Evolutionary conservation across 2,797 vertebrate genomes (phyloP).

Genomic region (Aphelocoma californica): DNA sequence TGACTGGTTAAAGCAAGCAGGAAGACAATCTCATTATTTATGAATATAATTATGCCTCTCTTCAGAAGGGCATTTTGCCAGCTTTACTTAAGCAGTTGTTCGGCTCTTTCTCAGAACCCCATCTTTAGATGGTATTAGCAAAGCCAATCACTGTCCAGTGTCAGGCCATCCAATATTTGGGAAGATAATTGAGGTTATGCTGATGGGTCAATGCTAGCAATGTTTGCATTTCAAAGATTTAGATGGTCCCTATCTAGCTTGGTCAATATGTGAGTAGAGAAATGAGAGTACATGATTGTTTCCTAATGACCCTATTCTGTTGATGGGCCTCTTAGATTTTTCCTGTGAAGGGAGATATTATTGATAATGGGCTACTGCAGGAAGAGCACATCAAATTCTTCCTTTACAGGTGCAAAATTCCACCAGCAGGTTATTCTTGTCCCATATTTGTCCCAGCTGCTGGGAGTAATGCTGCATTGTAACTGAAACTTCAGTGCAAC

Average conservation of each 20-base stretch:
- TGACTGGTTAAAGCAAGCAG: background rate
- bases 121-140: constrained; percentile 9
- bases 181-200: constrained; percentile 37
- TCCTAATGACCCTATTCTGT: background rate
- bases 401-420: background rate
- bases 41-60: background rate
- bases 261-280: background rate
- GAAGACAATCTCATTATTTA: constrained; percentile 28
- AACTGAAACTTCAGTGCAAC: background rate
- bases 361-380: background rate
- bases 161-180: background rate
- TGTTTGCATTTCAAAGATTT: constrained; percentile 13
- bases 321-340: background rate
- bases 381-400: background rate
- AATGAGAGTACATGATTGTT: background rate
- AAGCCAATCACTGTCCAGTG: background rate
- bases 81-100: constrained; percentile 11
- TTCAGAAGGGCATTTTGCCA: constrained; percentile 34
- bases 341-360: background rate
- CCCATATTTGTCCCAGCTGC: background rate
- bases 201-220: background rate
- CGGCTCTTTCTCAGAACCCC: background rate
- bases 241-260: background rate
- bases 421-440: background rate
- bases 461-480: background rate